These are phyloP conservation scores for Colletes gigas DNA, from an alignment of 1,140 invertebrate genomes.

Conservation along the genomic window DNA sequence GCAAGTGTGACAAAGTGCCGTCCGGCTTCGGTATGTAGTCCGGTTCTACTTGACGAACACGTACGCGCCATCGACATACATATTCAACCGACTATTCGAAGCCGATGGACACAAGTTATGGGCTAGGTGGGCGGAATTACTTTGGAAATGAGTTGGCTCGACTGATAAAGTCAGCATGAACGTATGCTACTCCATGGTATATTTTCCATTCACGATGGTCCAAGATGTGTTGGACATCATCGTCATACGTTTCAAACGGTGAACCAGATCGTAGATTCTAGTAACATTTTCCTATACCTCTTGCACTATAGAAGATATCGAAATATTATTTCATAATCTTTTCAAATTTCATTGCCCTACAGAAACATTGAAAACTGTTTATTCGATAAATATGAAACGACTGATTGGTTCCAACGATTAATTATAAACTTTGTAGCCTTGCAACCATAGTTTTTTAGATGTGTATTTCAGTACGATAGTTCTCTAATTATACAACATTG, in stretches of 20 bases:
- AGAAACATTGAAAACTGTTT: no score
- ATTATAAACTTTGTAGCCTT: no score
- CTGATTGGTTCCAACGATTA: no score
- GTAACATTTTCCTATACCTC: no score
- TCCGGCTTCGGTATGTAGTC: slow-evolving; percentile 33
- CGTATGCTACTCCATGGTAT: slow-evolving; percentile 2
- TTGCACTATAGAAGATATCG: no score
- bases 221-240: not conserved
- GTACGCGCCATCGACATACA: not conserved
- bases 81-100: not conserved
- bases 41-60: slow-evolving; percentile 42
- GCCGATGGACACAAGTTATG: slow-evolving; percentile 38
- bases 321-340: no score
- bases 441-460: no score
- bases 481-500: no score
- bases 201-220: not conserved
- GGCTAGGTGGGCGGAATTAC: slow-evolving; percentile 33
- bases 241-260: not conserved
- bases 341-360: no score
- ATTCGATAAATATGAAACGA: no score
- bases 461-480: no score
- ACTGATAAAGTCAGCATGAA: slow-evolving; percentile 40
- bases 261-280: no score
- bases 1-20: slow-evolving; percentile 57
- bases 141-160: slow-evolving; percentile 40